Evolutionary conservation across 2,113 vertebrate genomes (phyloP).

Genomic region (Aegypius monachus): DNA sequence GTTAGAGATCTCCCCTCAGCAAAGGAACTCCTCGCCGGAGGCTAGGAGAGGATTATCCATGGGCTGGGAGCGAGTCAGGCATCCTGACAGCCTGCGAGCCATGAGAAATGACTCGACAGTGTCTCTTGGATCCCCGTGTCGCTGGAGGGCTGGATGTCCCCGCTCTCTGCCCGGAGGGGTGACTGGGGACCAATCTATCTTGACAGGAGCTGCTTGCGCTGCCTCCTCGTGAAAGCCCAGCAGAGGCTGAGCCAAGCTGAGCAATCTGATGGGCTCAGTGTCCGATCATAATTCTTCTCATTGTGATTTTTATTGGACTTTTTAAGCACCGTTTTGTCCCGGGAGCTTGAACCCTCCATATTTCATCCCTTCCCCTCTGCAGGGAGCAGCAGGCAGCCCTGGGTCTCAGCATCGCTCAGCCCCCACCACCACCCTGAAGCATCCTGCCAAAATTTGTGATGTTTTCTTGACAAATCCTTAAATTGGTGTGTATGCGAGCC

Average conservation of each 20-base stretch:
- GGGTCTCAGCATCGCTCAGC: neutral
- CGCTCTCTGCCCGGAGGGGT: neutral
- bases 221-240: neutral
- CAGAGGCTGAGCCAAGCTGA: neutral
- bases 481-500: fast-evolving
- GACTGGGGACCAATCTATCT: neutral
- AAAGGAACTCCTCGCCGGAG: neutral
- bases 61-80: fast-evolving
- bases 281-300: neutral
- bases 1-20: neutral
- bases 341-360: neutral
- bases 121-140: neutral
- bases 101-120: neutral
- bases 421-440: neutral
- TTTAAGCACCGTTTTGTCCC: neutral
- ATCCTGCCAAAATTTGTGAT: neutral
- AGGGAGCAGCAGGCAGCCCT: neutral
- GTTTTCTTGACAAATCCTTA: neutral
- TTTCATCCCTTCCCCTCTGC: neutral
- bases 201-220: neutral
- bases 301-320: neutral
- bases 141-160: neutral
- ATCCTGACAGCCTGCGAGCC: neutral
- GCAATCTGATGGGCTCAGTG: neutral
- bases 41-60: neutral